Base-by-base conservation (phyloP, 2,888 invertebrate species). In the Himalopsyche anomala region DNA sequence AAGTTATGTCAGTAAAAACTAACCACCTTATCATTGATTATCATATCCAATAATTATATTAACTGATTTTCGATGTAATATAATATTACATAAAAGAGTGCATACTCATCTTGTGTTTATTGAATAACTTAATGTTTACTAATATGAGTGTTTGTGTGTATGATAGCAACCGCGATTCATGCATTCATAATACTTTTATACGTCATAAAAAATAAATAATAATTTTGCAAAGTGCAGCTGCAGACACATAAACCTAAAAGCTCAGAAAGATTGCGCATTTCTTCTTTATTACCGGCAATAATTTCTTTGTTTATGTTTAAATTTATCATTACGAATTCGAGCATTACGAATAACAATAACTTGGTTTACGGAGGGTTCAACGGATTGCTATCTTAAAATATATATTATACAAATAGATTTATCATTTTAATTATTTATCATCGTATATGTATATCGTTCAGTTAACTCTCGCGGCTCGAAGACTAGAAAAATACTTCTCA, bases 291-390 rank as follows among this genome's bases (percentile, higher is more conserved):
- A 80, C 84, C 62, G 19, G 51, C 86, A 80, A 86, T 87, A 87
- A 86, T 86, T 86, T 84, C 84, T 82, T 86, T 84, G 86, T 87
- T 86, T 87, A 84, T 85, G 62, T 82, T 85, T 80, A 84, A 85
- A 87, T 84, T 84, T 84, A 82, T 84, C 81, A 83, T 82, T 56
- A 80, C 85, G 80, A 82, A 85, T 84, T 83, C 28, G 55, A 80
- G 80, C 80, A 55, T 85, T 80, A 79, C 80, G 62, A 80, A 79
- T 83, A 82, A 85, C 82, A 54, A 55, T 36, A 36, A 45, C 84
- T 38, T 54, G n/a, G 36, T 55, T 84, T 80, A 36, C 45, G 74
- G 2, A 62, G 62, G 62, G 62, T 19, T 19, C 28, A 28, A 9
- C 6, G 2, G 28, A 15, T 62, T 19, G 28, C 6, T 62, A 62